Evolutionary conservation across 2,888 invertebrate genomes (phyloP).

Genomic region (Hermaeophaga mercurialis): DNA sequence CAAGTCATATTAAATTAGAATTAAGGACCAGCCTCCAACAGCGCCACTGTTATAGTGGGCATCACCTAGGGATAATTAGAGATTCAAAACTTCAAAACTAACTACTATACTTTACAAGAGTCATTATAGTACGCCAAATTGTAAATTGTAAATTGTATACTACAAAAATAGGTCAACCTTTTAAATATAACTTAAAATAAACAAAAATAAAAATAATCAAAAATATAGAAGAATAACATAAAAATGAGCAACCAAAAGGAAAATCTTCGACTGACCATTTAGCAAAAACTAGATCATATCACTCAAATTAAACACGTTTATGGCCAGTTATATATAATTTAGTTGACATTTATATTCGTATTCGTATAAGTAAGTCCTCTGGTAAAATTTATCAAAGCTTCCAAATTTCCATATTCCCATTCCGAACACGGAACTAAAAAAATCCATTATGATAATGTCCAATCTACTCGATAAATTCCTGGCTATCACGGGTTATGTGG

Average conservation of each 20-base stretch:
- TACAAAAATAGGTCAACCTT: too few relatives aligned
- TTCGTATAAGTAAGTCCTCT: conserved; percentile 17
- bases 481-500: conserved; percentile 26
- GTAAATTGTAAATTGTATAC: too few relatives aligned
- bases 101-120: too few relatives aligned
- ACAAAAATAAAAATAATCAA: too few relatives aligned
- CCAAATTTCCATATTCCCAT: conserved; percentile 25
- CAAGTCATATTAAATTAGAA: too few relatives aligned
- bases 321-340: conserved; percentile 22
- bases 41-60: too few relatives aligned
- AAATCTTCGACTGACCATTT: conserved; percentile 10
- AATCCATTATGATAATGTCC: conserved; percentile 30
- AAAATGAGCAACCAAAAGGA: conserved; percentile 1
- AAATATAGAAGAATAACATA: too few relatives aligned
- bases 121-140: too few relatives aligned
- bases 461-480: conserved; percentile 29
- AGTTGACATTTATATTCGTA: conserved; percentile 24
- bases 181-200: too few relatives aligned
- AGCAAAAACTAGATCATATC: conserved; percentile 18
- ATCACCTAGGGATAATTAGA: too few relatives aligned
- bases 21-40: too few relatives aligned
- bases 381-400: conserved; percentile 21
- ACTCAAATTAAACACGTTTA: conserved; percentile 25
- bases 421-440: conserved; percentile 22
- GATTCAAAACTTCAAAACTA: too few relatives aligned